Base-by-base conservation (phyloP, 2,888 invertebrate species). In the Lithophane leautieri region DNA sequence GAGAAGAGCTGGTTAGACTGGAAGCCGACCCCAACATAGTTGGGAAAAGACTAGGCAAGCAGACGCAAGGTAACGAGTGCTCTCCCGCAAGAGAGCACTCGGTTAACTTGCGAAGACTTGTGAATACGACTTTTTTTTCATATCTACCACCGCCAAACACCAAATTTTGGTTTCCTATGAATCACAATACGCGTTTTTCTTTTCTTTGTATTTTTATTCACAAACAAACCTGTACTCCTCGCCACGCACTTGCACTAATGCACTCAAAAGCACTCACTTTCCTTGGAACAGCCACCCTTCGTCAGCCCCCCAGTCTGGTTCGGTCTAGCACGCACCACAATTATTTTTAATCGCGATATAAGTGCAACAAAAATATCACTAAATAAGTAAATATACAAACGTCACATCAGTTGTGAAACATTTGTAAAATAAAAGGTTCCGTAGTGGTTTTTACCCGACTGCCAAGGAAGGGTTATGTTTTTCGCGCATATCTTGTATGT, bases 311-410 rank as follows among this genome's bases (percentile, higher is more conserved):
- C 56, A 42, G 60, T 72, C 74, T 77, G 61, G 60, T 66, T 9
- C 69, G 60, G 61, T 77, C 73, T 75, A 54, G 81, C 84, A 83
- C 81, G 81, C 83, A 83, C 83, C 69, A 76, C 74, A 80, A 81
- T 83, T 83, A 81, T 68, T 83, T 83, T 83, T 75, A 77, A 81
- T 77, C 77, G 65, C 28, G 22, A 73, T 54, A 22, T 22, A 62
- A 61, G 34, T 73, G 62, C 76, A 70, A 77, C 44, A 44, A 58
- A 73, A 81, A 70, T 22, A 28, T 56, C 56, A 8, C 58, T 19
- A 40, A 81, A 70, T 16, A 58, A 50, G 16, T 60, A 60, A 60
- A 65, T 11, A n/a, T n/a, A 54, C 11, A 54, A 56, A 56, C 0
- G 6, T 25, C 56, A 25, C 25, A 56, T 56, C 56, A 56, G n/a